Base-by-base conservation (phyloP, 2,888 invertebrate genomes). In the Acronicta leporina region DNA sequence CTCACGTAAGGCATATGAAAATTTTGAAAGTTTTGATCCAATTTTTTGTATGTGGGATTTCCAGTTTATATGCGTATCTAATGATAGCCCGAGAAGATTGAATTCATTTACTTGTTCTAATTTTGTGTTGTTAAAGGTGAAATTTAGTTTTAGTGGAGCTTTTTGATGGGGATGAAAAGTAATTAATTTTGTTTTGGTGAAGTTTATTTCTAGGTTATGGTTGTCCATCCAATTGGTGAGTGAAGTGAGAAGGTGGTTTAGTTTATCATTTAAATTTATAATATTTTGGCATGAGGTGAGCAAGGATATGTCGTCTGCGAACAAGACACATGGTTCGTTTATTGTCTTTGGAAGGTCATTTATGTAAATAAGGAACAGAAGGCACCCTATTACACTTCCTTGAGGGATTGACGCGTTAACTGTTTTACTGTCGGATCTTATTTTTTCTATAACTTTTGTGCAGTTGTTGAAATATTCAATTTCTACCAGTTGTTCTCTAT, bases 151-250 rank as follows among this genome's bases (percentile, higher is more conserved):
- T 7, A 55, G 16, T 14, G 55, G 43, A 10, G 48, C 10, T 55
- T 48, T 55, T 35, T 48, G 47, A 13, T 25, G 33, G 7, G 55
- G 42, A 14, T 48, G 14, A 5, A 55, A 55, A n/a, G 50, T 50
- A n/a, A 57, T 57, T 45, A 57, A 15, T 57, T 57, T 57, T 25
- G 57, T 57, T 46, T 57, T 57, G 0, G 25, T 14, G 38, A 33
- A 57, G n/a, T 57, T 57, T 30, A 57, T 57, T 50, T 57, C 50
- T 6, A 57, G 41, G 20, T 57, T 57, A 30, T 57, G 50, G 8
- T 50, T 16, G 11, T 40, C 14, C 41, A 57, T 45, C 50, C 50
- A 57, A 15, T 41, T 9, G 4, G 16, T 20, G 30, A n/a, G 15
- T 38, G n/a, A 41, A 6, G 46, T 15, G 0, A 54, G 46, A 10